Base-by-base conservation (phyloP, 2,888 invertebrate genomes). In the Drosophila pseudotalamancana region DNA sequence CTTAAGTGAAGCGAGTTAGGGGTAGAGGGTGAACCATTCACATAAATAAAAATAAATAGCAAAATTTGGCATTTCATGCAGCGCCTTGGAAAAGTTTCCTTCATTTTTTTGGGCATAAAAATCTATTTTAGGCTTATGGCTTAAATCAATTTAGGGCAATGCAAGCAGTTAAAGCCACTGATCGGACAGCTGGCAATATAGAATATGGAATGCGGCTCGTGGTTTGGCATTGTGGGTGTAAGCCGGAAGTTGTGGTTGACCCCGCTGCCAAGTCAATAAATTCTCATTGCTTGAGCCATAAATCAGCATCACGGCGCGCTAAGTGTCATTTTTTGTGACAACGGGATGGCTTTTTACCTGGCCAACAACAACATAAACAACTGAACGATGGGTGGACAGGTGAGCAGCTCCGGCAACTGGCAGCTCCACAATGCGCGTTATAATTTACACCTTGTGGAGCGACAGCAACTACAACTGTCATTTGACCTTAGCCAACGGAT, bases 201-300 rank as follows among this genome's bases (percentile, higher is more conserved):
- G 37, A 29, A 37, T 29, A 37, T 37, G 37, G 60, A 68, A 76
- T 59, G 57, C 56, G 49, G 40, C 19, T 29, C 23, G 12, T 6
- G 27, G 11, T 1, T 18, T 12, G 29, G 29, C 43, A 43, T 29
- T 29, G n/a, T n/a, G 29, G 43, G 2, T 43, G 29, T 43, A 43
- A 39, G 60, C 48, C 60, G 59, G 62, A 77, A 46, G 85, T 60
- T 68, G 61, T 43, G 70, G 68, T 63, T 80, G 87, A 82, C 81
- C 87, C 65, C 68, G 73, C 68, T 76, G 87, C 65, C 86, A 85
- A 83, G 83, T 87, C 83, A 83, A 83, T 83, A 83, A 83, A 83
- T 83, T 87, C 87, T 83, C 87, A 85, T 83, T 87, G 87, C 70
- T 85, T 85, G 69, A 82, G 79, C 87, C 86, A 83, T 83, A 83